Evolutionary conservation across 2,797 vertebrate genomes (phyloP).

Genomic region (Graptemys geographica): DNA sequence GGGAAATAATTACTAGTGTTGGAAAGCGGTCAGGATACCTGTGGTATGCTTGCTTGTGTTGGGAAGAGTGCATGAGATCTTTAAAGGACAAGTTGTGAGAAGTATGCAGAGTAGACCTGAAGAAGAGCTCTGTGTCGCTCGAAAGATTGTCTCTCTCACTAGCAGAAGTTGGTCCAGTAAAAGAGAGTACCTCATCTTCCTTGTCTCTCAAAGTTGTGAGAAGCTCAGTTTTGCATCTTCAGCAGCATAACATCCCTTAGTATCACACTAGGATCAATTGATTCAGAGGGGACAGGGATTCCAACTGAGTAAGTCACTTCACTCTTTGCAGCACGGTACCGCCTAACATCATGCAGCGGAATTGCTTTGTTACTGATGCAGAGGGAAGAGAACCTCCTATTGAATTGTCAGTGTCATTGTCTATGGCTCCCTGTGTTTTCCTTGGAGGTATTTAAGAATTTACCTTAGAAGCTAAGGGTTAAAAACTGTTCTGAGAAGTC

Average conservation of each 20-base stretch:
- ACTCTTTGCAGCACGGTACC: neutral
- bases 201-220: neutral
- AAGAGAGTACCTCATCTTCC: neutral
- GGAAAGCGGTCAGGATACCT: slow-evolving; percentile 5
- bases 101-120: neutral
- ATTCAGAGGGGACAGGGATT: neutral
- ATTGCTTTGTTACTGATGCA: neutral
- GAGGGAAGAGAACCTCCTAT: neutral
- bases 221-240: neutral
- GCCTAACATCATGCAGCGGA: neutral
- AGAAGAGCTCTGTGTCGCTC: neutral
- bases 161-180: neutral
- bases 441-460: neutral
- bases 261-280: neutral
- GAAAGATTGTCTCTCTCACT: neutral
- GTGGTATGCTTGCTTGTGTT: neutral
- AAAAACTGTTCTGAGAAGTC: slow-evolving; percentile 5
- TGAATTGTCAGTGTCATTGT: neutral
- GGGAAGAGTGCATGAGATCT: neutral
- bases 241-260: neutral
- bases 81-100: neutral
- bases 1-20: slow-evolving; percentile 14
- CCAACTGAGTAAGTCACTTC: neutral
- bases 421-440: neutral
- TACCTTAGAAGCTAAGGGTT: neutral